Evolutionary conservation across 2,888 invertebrate species (phyloP).

Genomic region (Asteroscopus sphinx): DNA sequence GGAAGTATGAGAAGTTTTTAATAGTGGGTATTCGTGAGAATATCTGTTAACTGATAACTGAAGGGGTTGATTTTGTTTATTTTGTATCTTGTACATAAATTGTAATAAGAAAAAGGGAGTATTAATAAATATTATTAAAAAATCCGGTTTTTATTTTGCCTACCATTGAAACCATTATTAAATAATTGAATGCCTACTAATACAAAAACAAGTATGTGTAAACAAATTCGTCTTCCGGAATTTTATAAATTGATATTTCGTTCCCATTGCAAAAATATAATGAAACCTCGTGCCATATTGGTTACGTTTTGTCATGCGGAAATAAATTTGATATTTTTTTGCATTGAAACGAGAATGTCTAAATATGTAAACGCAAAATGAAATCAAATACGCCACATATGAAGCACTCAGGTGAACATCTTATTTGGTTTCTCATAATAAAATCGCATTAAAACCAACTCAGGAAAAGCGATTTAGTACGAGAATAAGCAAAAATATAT

Average conservation of each 20-base stretch:
- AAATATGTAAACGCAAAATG: conserved; percentile 49
- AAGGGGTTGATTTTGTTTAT: conserved; percentile 57
- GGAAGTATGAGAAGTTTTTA: conserved; percentile 50
- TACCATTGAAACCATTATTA: conserved; percentile 9
- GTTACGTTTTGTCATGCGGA: conserved; percentile 9
- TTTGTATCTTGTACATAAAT: conserved; percentile 87
- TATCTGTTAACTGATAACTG: conserved; percentile 50
- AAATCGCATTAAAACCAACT: conserved; percentile 65
- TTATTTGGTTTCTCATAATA: conserved; percentile 62
- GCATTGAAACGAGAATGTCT: conserved; percentile 26
- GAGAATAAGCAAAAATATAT: conserved; percentile 62
- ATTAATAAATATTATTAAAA: conserved; percentile 84
- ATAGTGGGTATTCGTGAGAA: conserved; percentile 32
- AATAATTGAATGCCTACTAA: not conserved
- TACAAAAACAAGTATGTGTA: not conserved
- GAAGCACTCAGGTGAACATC: conserved; percentile 52
- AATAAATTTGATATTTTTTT: conserved; percentile 21
- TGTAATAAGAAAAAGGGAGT: conserved; percentile 80
- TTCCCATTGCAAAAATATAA: conserved; percentile 32
- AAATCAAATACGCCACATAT: conserved; percentile 54
- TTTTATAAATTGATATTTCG: conserved; percentile 18
- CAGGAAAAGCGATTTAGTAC: conserved; percentile 60
- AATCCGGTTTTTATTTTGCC: conserved; percentile 49
- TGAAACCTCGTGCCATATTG: conserved; percentile 13
- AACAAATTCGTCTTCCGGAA: conserved; percentile 3